These are phyloP conservation scores for Sigmodon hispidus DNA, from an alignment of 2,113 vertebrate species.

Conservation along the genomic window DNA sequence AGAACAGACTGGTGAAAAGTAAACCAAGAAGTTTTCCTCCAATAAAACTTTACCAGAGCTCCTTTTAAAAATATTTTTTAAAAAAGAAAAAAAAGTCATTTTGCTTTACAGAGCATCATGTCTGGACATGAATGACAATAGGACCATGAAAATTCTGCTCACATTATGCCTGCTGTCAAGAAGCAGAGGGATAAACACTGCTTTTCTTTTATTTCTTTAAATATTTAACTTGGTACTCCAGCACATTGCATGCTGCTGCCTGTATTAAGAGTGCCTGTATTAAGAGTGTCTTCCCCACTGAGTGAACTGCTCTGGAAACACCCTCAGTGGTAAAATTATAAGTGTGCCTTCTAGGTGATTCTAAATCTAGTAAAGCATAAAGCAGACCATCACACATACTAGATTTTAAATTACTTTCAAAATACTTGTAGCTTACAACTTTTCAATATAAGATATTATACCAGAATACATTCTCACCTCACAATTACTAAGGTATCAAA, in stretches of 20 bases:
- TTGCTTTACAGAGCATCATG: not conserved
- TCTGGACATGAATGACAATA: not conserved
- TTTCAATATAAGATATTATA: slow-evolving; percentile 2
- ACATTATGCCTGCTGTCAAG: not conserved
- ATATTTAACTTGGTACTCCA: not conserved
- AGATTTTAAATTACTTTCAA: not conserved
- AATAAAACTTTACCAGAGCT: too few relatives aligned
- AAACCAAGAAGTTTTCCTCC: too few relatives aligned
- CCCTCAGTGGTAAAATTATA: not conserved
- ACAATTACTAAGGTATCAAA: not conserved
- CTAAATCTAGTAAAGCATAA: not conserved
- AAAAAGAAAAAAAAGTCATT: not conserved
- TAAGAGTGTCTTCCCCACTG: not conserved
- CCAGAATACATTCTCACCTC: not conserved
- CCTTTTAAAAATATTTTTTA: too few relatives aligned
- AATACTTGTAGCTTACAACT: not conserved
- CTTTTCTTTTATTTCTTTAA: not conserved
- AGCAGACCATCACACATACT: too few relatives aligned
- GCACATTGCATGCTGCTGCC: too few relatives aligned
- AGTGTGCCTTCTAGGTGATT: not conserved
- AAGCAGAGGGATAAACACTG: not conserved
- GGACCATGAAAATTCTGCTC: not conserved
- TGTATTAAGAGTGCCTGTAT: too few relatives aligned
- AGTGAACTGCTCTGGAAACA: not conserved
- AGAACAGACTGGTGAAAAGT: too few relatives aligned